Base-by-base conservation (phyloP, 2,888 invertebrate genomes). In the Hemithea aestivaria region DNA sequence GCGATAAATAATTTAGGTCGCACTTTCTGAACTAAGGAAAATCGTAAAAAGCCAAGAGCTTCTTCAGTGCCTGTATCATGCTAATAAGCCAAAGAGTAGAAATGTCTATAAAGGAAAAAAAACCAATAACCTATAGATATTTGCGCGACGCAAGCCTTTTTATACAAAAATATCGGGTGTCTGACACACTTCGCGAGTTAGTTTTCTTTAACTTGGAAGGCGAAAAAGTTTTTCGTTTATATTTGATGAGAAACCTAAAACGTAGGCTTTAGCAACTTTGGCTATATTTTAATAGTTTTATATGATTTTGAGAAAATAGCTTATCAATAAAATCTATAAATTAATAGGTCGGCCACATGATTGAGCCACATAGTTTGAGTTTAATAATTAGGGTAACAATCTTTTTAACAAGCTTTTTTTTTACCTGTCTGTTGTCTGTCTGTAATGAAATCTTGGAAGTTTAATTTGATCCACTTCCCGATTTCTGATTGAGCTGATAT, bases 131-230 rank as follows among this genome's bases (percentile, higher is more conserved):
- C 26, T 29, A 20, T 40, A 26, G 26, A 31, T 16, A 30, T 27
- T 37, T 27, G 7, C 10, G 27, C 21, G 27, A 31, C 22, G 10
- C 10, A 16, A 16, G 9, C 37, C 31, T 26, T 27, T 37, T 31
- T 26, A 22, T 21, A 31, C 31, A 27, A 27, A 37, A 20, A 27
- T 31, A 26, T 37, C 30, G 27, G 34, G 34, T 30, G 29, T 34
- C 34, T 30, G 40, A 27, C 34, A 23, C 35, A 26, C 29, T 28
- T 39, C 7, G 24, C 21, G 38, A 38, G 31, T 32, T 22, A n/a
- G 28, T 16, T 34, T 37, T 27, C 22, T 30, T 34, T 30, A 27
- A 37, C 33, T 28, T 20, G 21, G 25, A 28, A 26, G 24, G 33
- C 16, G 1, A 29, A 9, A 33, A 31, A 27, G 28, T 32, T 32